Percentiles rank a stretch among this genome's conserved stretches.
Conservation (phyloP, 2,797 vertebrate species). For the Peromyscus aztecus region DNA sequence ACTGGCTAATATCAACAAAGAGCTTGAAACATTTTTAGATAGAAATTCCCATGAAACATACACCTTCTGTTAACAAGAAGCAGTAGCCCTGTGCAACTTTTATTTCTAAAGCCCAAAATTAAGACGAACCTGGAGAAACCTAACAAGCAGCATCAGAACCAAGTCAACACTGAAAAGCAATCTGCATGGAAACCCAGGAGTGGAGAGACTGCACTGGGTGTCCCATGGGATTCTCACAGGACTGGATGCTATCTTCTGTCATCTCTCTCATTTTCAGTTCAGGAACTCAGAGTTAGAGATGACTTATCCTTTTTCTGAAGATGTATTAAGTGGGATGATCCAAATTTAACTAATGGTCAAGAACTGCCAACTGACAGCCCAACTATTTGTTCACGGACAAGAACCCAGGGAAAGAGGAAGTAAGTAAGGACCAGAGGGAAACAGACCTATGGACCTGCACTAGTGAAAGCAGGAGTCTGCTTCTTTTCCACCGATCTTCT, state of each 20-base stretch:
- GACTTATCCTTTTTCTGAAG: slow-evolving; percentile 8
- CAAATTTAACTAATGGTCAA: slow-evolving; percentile 12
- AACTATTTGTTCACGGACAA: background rate
- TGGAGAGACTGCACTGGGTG: background rate
- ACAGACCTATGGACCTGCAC: background rate
- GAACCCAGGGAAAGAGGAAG: background rate
- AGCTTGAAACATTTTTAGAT: slow-evolving; percentile 36
- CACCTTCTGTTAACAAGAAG: background rate
- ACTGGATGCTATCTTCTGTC: background rate
- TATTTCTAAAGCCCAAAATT: slow-evolving; percentile 45
- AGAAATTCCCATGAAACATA: slow-evolving; percentile 55
- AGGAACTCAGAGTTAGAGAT: background rate
- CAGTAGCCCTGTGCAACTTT: background rate
- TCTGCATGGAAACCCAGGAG: background rate
- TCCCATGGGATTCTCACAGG: background rate
- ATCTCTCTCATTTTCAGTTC: slow-evolving; percentile 50
- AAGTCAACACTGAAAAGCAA: slow-evolving; percentile 15
- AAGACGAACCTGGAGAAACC: slow-evolving; percentile 8
- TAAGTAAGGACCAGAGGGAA: background rate
- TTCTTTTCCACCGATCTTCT: slow-evolving; percentile 9
- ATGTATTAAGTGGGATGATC: background rate
- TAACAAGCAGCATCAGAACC: background rate
- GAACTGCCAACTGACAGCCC: background rate
- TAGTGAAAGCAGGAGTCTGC: background rate
- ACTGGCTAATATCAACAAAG: slow-evolving; percentile 45